Base-by-base conservation (phyloP, 2,797 vertebrate genomes). In the Molothrus aeneus region DNA sequence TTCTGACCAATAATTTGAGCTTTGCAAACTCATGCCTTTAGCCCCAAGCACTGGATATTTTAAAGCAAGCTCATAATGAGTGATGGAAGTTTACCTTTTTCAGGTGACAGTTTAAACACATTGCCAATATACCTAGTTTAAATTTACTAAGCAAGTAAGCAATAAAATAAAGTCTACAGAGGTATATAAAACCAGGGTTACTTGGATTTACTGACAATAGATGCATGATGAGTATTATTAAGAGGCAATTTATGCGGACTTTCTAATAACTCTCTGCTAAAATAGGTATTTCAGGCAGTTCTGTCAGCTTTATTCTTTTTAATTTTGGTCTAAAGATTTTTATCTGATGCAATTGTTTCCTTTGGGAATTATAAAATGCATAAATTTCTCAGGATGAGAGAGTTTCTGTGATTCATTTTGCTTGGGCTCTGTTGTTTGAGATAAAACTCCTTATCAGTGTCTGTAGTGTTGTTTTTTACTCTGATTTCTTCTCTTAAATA, bases 261-360 rank as follows among this genome's bases (percentile, higher is more conserved):
- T 96, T 69, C 75, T 92, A 93, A 84, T 96, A 95, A 95, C 26
- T 94, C 80, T 93, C 26, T 87, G 38, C 74, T 88, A 87, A 95
- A 94, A 94, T 90, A 88, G 40, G 63, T 86, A 85, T 92, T 95
- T 93, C 74, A 89, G 88, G 38, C 80, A 89, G 66, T 92, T 89
- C 88, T 95, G 86, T 87, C 81, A 81, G 71, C 71, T 95, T 96
- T 93, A 94, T 94, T 91, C 43, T 90, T 95, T 94, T 89, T 95
- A 95, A 97, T 96, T 96, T 95, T 93, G 56, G 73, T 79, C 59
- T 90, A 90, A 96, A 93, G 70, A 95, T 95, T 93, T 96, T 94
- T 94, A 88, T 95, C 88, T 84, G 93, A 83, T 66, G 51, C 0
- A 0, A 90, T 88, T 97, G 59, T 93, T 95, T 82, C 83, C 83